Evolutionary conservation across 2,888 invertebrate genomes (phyloP).

Genomic region (Mechanitis mazaeus): DNA sequence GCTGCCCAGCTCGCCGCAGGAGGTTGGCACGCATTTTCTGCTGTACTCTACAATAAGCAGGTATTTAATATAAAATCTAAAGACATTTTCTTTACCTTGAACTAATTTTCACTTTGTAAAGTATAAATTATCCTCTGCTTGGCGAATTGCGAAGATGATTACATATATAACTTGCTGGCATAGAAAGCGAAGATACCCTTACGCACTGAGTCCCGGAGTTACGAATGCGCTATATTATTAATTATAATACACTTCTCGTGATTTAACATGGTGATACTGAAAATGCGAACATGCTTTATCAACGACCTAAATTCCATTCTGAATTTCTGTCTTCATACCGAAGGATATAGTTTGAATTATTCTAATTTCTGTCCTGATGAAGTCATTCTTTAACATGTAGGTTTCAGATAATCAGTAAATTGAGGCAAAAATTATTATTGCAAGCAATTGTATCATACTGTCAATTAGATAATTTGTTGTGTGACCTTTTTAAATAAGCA

Average conservation of each 20-base stretch:
- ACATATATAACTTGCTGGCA: too few relatives aligned
- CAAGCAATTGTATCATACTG: neutral
- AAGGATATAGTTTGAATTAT: constrained; percentile 1
- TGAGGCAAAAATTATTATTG: neutral
- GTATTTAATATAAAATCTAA: constrained; percentile 41
- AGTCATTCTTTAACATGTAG: constrained; percentile 1
- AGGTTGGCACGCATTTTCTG: constrained; percentile 89
- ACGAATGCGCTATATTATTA: too few relatives aligned
- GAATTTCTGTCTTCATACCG: neutral
- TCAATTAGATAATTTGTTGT: neutral
- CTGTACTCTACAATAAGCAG: constrained; percentile 83
- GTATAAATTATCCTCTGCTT: too few relatives aligned
- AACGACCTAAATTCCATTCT: too few relatives aligned
- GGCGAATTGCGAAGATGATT: too few relatives aligned
- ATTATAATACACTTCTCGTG: too few relatives aligned
- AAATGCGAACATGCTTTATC: too few relatives aligned
- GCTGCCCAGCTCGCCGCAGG: constrained; percentile 89
- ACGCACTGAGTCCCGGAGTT: too few relatives aligned
- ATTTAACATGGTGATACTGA: too few relatives aligned
- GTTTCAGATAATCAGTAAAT: constrained; percentile 3
- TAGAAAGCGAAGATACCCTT: too few relatives aligned
- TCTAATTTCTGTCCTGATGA: neutral
- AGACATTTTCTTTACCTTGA: too few relatives aligned
- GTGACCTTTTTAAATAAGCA: neutral
- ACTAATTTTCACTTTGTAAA: too few relatives aligned